Base-by-base conservation (phyloP, 2,113 vertebrate genomes). In the Salvelinus fontinalis region DNA sequence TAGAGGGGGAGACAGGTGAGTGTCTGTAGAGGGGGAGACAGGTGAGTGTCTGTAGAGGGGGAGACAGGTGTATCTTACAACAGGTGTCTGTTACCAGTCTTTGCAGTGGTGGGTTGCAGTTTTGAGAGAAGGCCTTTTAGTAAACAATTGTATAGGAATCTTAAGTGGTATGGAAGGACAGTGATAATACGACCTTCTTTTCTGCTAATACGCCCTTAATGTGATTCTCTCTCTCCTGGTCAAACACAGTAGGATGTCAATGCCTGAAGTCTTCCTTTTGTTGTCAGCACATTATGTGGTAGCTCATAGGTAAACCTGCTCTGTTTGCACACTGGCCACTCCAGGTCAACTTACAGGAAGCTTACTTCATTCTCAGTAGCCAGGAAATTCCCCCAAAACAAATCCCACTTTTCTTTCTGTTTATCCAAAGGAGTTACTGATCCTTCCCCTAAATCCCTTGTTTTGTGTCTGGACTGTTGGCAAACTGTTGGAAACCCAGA, bases 271-370 rank as follows among this genome's bases (percentile, higher is more conserved):
- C 68, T 80, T 62, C 44, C 6, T n/a, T 24, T 39, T 67, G 49
- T 79, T 84, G 87, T 88, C 87, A 75, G 80, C 87, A 89, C 84
- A 85, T 87, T 74, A 83, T 86, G 77, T 79, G 81, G 84, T 87
- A 81, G 86, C 78, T 67, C 51, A 80, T 70, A 74, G 54, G 78
- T 79, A 86, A 86, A 85, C 87, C 62, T 18, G 24, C 18, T 75
- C 73, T 87, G 74, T 91, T 92, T 91, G 85, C 81, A 80, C 82
- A 74, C 76, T 73, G 68, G 71, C 71, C 65, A 9, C 81, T 69
- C 80, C 79, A 79, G 74, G 71, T 66, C 74, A 76, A 84, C 78
- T 83, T 71, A 57, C 80, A 77, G 72, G 66, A 70, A 73, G 77
- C 49, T 87, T 87, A 83, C 76, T 79, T 67, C 39, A 44, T 11